phyloP scores from a whole-genome alignment of 1,140 invertebrate species.

The Sminthurinus signatus region DNA sequence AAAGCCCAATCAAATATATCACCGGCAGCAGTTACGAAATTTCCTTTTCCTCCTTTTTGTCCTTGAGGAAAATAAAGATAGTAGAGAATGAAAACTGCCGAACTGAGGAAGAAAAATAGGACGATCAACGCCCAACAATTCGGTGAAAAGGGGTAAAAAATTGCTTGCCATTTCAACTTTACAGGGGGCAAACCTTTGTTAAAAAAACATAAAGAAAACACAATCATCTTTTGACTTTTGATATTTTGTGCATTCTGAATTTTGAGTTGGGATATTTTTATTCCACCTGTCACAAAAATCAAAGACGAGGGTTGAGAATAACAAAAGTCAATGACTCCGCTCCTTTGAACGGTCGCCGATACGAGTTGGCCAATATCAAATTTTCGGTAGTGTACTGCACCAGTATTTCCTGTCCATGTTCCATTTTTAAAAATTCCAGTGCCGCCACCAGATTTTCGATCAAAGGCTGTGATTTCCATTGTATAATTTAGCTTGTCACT shows the following conservation, averaged over 20 bases:
- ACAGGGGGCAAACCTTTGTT: conserved; percentile 8
- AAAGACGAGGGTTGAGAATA: neutral
- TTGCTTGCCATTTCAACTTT: conserved; percentile 5
- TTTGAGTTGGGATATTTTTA: neutral
- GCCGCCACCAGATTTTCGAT: neutral
- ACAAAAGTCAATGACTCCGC: neutral
- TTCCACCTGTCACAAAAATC: neutral
- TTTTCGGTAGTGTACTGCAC: neutral
- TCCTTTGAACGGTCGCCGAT: neutral
- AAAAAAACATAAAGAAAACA: too few relatives aligned
- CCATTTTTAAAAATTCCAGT: conserved; percentile 1
- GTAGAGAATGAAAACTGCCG: neutral
- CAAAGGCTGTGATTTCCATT: neutral
- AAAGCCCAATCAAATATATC: neutral
- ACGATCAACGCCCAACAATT: neutral
- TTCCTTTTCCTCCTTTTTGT: neutral
- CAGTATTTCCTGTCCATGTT: conserved; percentile 3
- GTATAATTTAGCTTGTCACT: neutral
- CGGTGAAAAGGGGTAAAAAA: neutral
- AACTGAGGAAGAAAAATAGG: neutral
- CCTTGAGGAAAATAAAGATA: neutral
- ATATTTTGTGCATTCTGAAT: too few relatives aligned
- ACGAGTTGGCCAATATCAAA: neutral
- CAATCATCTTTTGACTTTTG: too few relatives aligned
- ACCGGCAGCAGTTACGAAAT: neutral